Conservation (phyloP, 2,888 invertebrate species). For the Synanthedon myopaeformis region DNA sequence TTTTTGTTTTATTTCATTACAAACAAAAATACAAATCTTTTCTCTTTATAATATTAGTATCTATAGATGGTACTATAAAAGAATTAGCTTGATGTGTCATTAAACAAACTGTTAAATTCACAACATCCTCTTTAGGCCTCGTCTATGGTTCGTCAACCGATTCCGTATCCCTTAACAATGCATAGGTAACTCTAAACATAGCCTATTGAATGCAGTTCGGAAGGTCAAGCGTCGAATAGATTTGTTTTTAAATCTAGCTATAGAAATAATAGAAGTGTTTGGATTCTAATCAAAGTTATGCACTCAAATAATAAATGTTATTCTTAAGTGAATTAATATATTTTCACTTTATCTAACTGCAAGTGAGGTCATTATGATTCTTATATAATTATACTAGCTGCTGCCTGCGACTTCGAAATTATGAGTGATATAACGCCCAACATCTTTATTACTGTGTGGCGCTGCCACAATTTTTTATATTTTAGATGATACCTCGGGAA, state of each 20-base stretch:
- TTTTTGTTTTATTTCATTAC: too few relatives aligned
- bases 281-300: conserved; percentile 13
- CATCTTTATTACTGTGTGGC: too few relatives aligned
- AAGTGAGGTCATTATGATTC: neutral
- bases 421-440: too few relatives aligned
- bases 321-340: conserved; percentile 15
- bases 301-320: conserved; percentile 19
- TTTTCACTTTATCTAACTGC: neutral
- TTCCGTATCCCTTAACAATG: conserved; percentile 5
- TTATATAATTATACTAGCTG: too few relatives aligned
- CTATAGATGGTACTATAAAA: too few relatives aligned
- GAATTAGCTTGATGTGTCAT: too few relatives aligned
- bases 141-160: neutral
- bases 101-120: neutral
- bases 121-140: neutral
- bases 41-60: too few relatives aligned
- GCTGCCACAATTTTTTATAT: too few relatives aligned
- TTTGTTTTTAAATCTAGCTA: conserved; percentile 20
- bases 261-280: conserved; percentile 15
- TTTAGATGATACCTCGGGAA: too few relatives aligned
- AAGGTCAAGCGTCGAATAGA: conserved; percentile 17
- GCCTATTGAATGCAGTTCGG: conserved; percentile 16
- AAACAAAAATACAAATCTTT: too few relatives aligned
- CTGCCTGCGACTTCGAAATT: too few relatives aligned
- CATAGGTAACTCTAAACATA: conserved; percentile 4